These are phyloP conservation scores for Xanthorhoe spadicearia DNA, from an alignment of 2,888 invertebrate species.

Conservation along the genomic window DNA sequence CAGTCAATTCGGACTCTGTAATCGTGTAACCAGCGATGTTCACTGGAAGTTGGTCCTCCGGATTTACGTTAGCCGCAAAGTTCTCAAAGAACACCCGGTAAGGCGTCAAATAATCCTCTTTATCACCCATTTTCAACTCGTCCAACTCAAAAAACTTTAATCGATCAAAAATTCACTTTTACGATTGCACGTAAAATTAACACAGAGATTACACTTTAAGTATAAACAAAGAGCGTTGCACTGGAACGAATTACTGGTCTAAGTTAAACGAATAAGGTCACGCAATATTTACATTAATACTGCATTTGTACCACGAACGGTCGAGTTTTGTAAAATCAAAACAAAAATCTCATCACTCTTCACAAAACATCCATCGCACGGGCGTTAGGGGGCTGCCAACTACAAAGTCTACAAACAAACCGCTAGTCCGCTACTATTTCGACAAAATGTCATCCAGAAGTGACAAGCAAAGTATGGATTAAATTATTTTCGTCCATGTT, in stretches of 20 bases:
- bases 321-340: slow-evolving; percentile 60
- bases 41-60: slow-evolving; percentile 90
- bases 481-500: neutral
- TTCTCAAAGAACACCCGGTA: slow-evolving; percentile 90
- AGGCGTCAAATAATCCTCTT: slow-evolving; percentile 88
- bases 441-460: neutral
- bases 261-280: slow-evolving; percentile 47
- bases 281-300: slow-evolving; percentile 42
- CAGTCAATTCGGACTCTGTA: slow-evolving; percentile 88
- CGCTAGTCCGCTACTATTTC: neutral
- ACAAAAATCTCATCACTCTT: slow-evolving; percentile 66
- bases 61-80: slow-evolving; percentile 88
- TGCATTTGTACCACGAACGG: slow-evolving; percentile 34
- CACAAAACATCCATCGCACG: slow-evolving; percentile 49
- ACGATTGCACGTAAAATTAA: slow-evolving; percentile 38
- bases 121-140: slow-evolving; percentile 76
- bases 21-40: slow-evolving; percentile 88
- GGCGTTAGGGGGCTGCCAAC: slow-evolving; percentile 33
- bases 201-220: slow-evolving; percentile 43
- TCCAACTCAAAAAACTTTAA: slow-evolving; percentile 52
- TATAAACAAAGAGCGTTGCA: slow-evolving; percentile 36
- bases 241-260: slow-evolving; percentile 48
- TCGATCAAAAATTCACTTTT: slow-evolving; percentile 55
- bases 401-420: too few relatives aligned
- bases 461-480: neutral